Evolutionary conservation across 2,113 vertebrate genomes (phyloP).

Genomic region (Oceanites oceanicus): DNA sequence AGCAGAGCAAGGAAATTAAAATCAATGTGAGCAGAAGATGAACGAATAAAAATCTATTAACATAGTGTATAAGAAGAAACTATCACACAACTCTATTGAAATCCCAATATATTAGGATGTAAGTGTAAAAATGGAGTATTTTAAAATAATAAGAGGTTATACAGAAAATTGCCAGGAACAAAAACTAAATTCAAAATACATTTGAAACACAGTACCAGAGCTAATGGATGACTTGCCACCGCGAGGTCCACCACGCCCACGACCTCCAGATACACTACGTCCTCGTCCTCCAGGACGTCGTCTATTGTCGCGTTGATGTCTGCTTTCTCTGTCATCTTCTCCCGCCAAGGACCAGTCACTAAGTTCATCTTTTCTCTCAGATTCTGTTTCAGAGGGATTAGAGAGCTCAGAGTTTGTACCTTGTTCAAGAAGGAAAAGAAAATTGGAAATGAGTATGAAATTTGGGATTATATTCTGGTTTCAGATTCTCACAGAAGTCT

Average conservation of each 20-base stretch:
- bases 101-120: neutral
- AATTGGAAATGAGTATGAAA: neutral
- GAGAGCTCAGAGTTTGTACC: constrained; percentile 98
- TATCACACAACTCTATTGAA: neutral
- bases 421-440: constrained; percentile 58
- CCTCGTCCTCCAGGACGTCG: constrained; percentile 86
- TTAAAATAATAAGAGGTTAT: neutral
- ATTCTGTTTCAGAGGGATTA: constrained; percentile 96
- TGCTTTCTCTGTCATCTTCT: constrained; percentile 85
- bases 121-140: neutral
- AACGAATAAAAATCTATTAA: neutral
- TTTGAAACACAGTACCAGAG: constrained; percentile 79
- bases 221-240: constrained; percentile 89
- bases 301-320: constrained; percentile 87
- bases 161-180: neutral
- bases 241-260: constrained; percentile 87
- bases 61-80: rapidly evolving
- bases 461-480: neutral
- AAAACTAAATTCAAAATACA: neutral
- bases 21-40: neutral
- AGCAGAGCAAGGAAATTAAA: neutral
- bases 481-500: neutral
- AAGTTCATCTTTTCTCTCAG: constrained; percentile 93
- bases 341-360: constrained; percentile 96
- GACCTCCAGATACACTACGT: constrained; percentile 82